Evolutionary conservation across 1,140 invertebrate genomes (phyloP), one percentile per base, ranked within the genome.

Genomic region (Megalopta genalis): DNA sequence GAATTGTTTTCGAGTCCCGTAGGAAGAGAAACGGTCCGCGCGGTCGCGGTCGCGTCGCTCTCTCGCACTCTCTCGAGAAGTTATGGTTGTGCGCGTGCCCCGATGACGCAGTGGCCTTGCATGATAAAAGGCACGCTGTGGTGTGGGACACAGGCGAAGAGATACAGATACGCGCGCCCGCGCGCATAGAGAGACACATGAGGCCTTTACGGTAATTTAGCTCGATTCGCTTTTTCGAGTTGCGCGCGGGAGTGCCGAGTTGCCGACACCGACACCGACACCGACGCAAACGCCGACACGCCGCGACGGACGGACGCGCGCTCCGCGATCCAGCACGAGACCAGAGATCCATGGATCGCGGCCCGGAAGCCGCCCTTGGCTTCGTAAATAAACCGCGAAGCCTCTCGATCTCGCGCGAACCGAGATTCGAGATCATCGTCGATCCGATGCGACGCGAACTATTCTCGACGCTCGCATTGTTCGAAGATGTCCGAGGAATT

Each of bases 61-160:
- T 4, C 54, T 6, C 54, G 6, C 54, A n/a, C 9, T 21, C 21
- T n/a, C 21, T 0, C 54, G 54, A n/a, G 54, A 8, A 57, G 1
- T 4, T 57, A 57, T 57, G 54, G 6, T 57, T 57, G 6, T 57
- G 54, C 54, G 54, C 54, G 54, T 21, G 54, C 42, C n/a, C 42
- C 46, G 81, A 86, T 85, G 85, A 86, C 85, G 85, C 81, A 83
- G 81, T 86, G 81, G 70, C 85, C 84, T 86, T 86, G 84, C 77
- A 68, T 68, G 80, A 86, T 81, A 82, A 86, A 80, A 86, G 77
- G 77, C 62, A 72, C 71, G 62, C 66, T 27, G 54, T 46, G 70
- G 25, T 32, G 32, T 32, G 32, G 32, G 21, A 12, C 46, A 32
- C 64, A 39, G n/a, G 62, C 42, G 54, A 65, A 14, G 21, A 12